A percentile compares a stretch with the other conserved stretches of the same genome.
These are phyloP conservation scores for Dryococelus australis DNA, from an alignment of 2,888 invertebrate species.

Conservation along the genomic window DNA sequence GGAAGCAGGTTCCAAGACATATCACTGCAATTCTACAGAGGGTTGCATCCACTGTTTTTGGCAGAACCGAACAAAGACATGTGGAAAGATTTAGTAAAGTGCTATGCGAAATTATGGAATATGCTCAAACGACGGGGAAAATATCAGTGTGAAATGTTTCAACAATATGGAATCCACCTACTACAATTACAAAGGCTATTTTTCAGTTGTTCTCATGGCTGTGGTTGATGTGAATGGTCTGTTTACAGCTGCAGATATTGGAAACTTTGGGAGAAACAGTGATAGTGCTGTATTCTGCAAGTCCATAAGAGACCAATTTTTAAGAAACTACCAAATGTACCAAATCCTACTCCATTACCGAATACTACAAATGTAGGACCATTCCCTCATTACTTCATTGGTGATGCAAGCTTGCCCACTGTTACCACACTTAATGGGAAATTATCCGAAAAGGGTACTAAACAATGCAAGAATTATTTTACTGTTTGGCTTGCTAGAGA, in stretches of 20 bases:
- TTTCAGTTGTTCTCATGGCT: constrained; percentile 32
- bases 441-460: constrained; percentile 36
- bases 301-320: background rate
- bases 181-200: background rate
- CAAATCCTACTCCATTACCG: constrained; percentile 7
- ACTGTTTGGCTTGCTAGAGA: constrained; percentile 40
- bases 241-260: constrained; percentile 30
- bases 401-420: constrained; percentile 43
- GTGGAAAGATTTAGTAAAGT: constrained; percentile 23
- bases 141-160: background rate
- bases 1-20: constrained; percentile 8
- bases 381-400: constrained; percentile 38
- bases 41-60: constrained; percentile 22
- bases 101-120: constrained; percentile 32
- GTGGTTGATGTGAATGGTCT: constrained; percentile 25
- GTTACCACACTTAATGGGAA: constrained; percentile 33
- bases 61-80: background rate
- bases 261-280: constrained; percentile 33
- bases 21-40: constrained; percentile 21
- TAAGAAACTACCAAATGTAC: constrained; percentile 28
- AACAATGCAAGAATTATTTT: constrained; percentile 26
- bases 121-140: constrained; percentile 17
- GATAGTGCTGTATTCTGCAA: constrained; percentile 24
- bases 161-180: background rate
- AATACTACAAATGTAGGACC: background rate